Evolutionary conservation across 2,888 invertebrate species (phyloP), one percentile per base, ranked within the genome.

Genomic region (Sminthurinus aureus): DNA sequence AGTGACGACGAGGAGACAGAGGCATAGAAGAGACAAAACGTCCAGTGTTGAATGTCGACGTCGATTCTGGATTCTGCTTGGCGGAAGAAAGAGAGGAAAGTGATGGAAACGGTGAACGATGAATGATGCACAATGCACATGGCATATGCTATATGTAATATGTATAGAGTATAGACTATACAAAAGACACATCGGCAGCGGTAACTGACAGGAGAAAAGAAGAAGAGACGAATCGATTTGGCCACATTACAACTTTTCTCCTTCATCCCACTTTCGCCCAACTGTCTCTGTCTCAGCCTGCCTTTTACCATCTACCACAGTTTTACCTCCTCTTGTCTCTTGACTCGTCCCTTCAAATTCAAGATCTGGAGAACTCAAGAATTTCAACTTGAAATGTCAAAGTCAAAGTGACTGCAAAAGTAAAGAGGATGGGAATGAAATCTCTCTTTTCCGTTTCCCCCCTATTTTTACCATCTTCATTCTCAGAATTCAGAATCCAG

Each of bases 181-280:
- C n/a, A n/a, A n/a, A 38, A 38, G 38, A 38, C n/a, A 38, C 38
- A 6, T 38, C 3, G 66, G 66, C 66, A n/a, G 66, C n/a, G 69
- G 20, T 69, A 11, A 24, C 69, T 20, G 73, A 26, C 22, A 24
- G 26, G 73, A 15, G 24, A 24, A 15, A 24, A 2, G n/a, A 73
- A 24, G 24, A 22, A 76, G 76, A 58, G 58, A 58, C n/a, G 73
- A 76, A 76, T 76, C 76, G 76, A 76, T 76, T 76, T 76, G 76
- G 76, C 50, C 76, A 52, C 51, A 76, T 76, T 76, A 58, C 52
- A 58, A 58, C 51, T 58, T 13, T 58, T 13, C 58, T 76, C 38
- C n/a, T 51, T 75, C 75, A 38, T 38, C 38, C 38, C 1, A 38
- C 38, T 38, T 38, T 38, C 38, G 6, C 38, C 38, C 38, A 38